Evolutionary conservation across 1,140 invertebrate species (phyloP), one percentile per base, ranked within the genome.

Genomic region (Brachionus rotundiformis): DNA sequence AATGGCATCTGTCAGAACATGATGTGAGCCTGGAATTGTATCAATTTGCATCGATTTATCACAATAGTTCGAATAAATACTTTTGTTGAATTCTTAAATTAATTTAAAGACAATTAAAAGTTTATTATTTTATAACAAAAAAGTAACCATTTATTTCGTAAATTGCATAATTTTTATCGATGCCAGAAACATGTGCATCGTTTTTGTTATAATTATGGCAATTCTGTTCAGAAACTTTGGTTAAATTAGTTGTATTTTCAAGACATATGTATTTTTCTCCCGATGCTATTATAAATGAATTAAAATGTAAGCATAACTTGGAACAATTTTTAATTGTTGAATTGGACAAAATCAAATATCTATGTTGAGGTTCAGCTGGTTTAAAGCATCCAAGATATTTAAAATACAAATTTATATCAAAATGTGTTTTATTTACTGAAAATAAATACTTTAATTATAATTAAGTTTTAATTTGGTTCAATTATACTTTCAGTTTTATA

Each of bases 331-430:
- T 19, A 19, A 54, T 54, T 54, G 47, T 54, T 16, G 47, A 23
- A 54, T 54, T 54, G 16, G 16, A 4, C n/a, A 54, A 19, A 8
- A 23, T 19, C 23, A 54, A 54, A 54, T 4, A 54, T n/a, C n/a
- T n/a, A 16, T 19, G 7, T 19, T 54, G n/a, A 1, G 47, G 47
- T 54, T 16, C 23, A 19, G 2, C 8, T 1, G 23, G 19, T 19
- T 2, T 54, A 16, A 23, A 54, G 16, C 47, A 54, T 25, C 47
- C 47, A 8, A 23, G 19, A 19, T 19, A 19, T 19, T 54, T 7
- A 54, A 54, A 54, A 54, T 54, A 54, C 16, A 54, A 54, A 54
- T 54, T n/a, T n/a, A n/a, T n/a, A n/a, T n/a, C n/a, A n/a, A n/a
- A n/a, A n/a, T n/a, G n/a, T n/a, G n/a, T n/a, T n/a, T n/a, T n/a